These are phyloP conservation scores for Chouioia cunea DNA, from an alignment of 2,888 invertebrate species.

Conservation along the genomic window DNA sequence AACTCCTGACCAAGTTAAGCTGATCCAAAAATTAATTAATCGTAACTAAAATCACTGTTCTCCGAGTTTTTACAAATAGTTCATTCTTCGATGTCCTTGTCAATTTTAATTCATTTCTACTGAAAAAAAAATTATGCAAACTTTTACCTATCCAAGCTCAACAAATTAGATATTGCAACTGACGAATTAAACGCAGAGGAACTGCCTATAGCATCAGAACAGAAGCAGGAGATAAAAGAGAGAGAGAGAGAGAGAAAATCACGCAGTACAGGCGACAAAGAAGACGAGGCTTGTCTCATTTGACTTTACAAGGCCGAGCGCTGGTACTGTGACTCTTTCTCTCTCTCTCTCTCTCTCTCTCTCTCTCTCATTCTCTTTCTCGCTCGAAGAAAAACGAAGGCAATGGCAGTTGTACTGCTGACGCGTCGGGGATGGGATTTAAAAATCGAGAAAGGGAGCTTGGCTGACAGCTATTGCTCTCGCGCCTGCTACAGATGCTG, in stretches of 20 bases:
- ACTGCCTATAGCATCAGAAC: neutral
- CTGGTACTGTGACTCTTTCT: too few relatives aligned
- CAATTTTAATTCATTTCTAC: too few relatives aligned
- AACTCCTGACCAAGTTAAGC: neutral
- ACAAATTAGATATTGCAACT: constrained; percentile 32
- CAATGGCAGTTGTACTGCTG: constrained; percentile 10
- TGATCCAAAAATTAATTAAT: too few relatives aligned
- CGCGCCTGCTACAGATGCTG: constrained; percentile 40
- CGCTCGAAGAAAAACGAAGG: neutral
- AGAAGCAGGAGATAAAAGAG: neutral
- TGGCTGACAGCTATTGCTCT: constrained; percentile 65
- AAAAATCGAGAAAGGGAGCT: constrained; percentile 66
- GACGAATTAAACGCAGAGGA: constrained; percentile 28
- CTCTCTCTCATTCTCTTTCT: too few relatives aligned
- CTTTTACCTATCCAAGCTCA: too few relatives aligned
- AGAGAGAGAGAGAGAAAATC: neutral
- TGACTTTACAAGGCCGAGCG: constrained; percentile 62
- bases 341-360: too few relatives aligned
- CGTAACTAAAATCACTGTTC: too few relatives aligned
- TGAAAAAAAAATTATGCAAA: too few relatives aligned
- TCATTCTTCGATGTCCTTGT: too few relatives aligned
- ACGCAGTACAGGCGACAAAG: constrained; percentile 22
- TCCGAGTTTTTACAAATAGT: too few relatives aligned
- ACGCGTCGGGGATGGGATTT: constrained; percentile 58
- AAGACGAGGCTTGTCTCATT: constrained; percentile 63